These are phyloP conservation scores for Drosophila pectinifera DNA, from an alignment of 1,140 invertebrate species.

Conservation along the genomic window DNA sequence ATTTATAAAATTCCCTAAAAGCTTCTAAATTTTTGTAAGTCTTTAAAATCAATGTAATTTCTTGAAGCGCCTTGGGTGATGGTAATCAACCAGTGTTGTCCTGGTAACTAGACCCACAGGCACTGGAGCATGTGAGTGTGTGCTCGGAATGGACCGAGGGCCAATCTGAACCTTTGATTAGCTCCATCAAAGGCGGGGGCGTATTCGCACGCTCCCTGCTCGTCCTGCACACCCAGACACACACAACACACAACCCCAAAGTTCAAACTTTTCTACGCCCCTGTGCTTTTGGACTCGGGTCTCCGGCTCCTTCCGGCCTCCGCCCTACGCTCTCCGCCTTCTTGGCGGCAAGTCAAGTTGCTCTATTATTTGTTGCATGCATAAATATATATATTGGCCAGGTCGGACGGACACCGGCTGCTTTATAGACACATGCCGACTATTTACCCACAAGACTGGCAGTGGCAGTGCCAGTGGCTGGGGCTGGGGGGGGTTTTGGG, in stretches of 20 bases:
- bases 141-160: neutral
- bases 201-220: constrained; percentile 7
- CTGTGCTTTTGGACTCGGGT: neutral
- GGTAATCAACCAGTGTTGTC: constrained; percentile 19
- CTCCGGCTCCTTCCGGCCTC: neutral
- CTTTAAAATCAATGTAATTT: neutral
- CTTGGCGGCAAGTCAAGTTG: constrained; percentile 40
- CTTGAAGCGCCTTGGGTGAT: neutral
- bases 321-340: no score
- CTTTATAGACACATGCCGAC: constrained; percentile 69
- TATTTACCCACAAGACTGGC: constrained; percentile 73
- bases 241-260: constrained; percentile 3
- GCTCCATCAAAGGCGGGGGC: constrained; percentile 23
- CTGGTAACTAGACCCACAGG: constrained; percentile 16
- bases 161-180: constrained; percentile 34
- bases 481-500: constrained; percentile 18
- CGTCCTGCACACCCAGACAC: neutral
- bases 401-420: constrained; percentile 28
- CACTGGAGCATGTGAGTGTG: constrained; percentile 2
- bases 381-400: constrained; percentile 60
- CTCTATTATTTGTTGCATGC: constrained; percentile 68
- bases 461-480: constrained; percentile 4
- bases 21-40: neutral
- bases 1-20: no score
- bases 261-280: constrained; percentile 7